Conservation (phyloP, 2,888 invertebrate genomes). For the Sphaeridia pumilis region DNA sequence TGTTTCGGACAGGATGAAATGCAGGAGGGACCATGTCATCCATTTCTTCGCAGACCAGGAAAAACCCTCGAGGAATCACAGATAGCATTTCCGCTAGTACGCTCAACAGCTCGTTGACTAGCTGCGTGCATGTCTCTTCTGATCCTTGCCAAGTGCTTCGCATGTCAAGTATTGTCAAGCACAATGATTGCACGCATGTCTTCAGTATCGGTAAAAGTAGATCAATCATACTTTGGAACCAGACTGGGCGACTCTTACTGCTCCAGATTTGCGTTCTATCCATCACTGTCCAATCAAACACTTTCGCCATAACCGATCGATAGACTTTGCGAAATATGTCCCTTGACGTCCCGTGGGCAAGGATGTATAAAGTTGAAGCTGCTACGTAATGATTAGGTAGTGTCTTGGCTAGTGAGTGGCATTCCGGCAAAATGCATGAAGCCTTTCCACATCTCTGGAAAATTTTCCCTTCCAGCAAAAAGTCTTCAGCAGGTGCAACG, state of each 20-base stretch:
- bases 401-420: constrained; percentile 33
- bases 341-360: constrained; percentile 28
- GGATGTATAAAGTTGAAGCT: constrained; percentile 28
- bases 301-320: constrained; percentile 26
- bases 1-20: constrained; percentile 56
- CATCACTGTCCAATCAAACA: constrained; percentile 34
- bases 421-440: constrained; percentile 31
- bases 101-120: constrained; percentile 32
- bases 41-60: constrained; percentile 40
- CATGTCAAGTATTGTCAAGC: constrained; percentile 18
- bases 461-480: constrained; percentile 33
- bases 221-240: constrained; percentile 34
- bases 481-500: constrained; percentile 28
- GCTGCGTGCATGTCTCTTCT: constrained; percentile 22
- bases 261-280: constrained; percentile 36
- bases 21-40: constrained; percentile 59
- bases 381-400: constrained; percentile 32
- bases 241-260: constrained; percentile 32
- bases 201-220: constrained; percentile 34
- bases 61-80: constrained; percentile 34
- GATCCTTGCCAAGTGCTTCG: not conserved
- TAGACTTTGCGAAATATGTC: constrained; percentile 25
- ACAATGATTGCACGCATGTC: constrained; percentile 35
- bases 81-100: constrained; percentile 31
- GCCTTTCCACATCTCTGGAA: constrained; percentile 32